Evolutionary conservation across 2,113 vertebrate genomes (phyloP).

Genomic region (Axis porcinus): DNA sequence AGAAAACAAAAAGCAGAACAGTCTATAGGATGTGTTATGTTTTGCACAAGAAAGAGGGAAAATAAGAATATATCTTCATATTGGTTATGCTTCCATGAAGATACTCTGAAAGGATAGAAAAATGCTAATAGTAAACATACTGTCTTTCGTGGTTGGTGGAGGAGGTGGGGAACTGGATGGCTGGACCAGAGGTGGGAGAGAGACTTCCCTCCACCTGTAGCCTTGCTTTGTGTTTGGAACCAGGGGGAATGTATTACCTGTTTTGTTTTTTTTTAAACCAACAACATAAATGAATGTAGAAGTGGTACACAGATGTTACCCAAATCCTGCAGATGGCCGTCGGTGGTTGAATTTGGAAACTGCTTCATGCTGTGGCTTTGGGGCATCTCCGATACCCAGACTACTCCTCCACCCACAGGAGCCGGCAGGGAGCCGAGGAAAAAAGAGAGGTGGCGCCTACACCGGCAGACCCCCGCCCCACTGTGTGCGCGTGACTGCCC

Average conservation of each 20-base stretch:
- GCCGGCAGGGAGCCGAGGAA: not conserved
- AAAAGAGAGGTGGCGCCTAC: not conserved
- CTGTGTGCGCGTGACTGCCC: not conserved
- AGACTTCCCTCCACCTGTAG: not conserved
- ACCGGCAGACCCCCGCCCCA: too few relatives aligned
- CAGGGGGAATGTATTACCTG: not conserved
- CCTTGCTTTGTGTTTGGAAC: conserved; percentile 2
- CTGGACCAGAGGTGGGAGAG: not conserved
- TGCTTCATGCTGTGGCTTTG: not conserved
- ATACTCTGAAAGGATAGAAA: not conserved
- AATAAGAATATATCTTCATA: not conserved
- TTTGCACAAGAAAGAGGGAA: not conserved
- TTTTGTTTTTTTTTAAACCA: not conserved
- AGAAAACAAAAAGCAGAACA: not conserved
- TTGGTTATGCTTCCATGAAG: not conserved
- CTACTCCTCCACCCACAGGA: not conserved
- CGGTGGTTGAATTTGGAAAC: not conserved
- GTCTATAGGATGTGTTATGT: not conserved
- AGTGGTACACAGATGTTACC: not conserved
- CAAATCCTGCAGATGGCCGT: not conserved
- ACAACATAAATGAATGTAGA: not conserved
- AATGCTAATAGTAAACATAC: not conserved
- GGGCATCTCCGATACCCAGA: not conserved
- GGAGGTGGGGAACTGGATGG: not conserved
- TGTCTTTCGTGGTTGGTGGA: not conserved